phyloP scores from a whole-genome alignment of 2,113 vertebrate genomes.

The Gasterosteus nipponicus region DNA sequence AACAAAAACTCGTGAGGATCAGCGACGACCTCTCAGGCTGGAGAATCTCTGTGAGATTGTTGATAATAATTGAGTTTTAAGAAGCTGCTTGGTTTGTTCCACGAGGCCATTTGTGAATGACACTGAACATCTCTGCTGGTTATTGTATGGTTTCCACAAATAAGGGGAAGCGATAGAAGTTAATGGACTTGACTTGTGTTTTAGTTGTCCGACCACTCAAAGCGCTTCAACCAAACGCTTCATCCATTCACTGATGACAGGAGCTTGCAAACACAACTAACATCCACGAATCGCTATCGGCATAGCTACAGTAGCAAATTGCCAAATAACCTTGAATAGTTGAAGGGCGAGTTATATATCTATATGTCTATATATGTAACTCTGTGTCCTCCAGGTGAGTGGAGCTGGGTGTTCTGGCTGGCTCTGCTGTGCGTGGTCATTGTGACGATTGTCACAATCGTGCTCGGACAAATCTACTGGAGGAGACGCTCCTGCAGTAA shows the following conservation, averaged over 20 bases:
- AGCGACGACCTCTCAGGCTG: background rate
- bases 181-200: no score
- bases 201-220: no score
- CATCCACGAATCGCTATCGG: no score
- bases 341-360: background rate
- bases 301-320: no score
- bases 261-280: no score
- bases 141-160: no score
- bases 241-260: no score
- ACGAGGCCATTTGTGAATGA: background rate
- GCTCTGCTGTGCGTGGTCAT: conserved; percentile 61
- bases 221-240: no score
- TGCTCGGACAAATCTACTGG: conserved; percentile 45
- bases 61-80: background rate
- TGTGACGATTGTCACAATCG: conserved; percentile 38
- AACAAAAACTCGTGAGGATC: background rate
- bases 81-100: background rate
- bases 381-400: conserved; percentile 49
- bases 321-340: no score
- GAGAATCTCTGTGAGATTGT: background rate
- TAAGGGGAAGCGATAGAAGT: background rate
- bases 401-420: conserved; percentile 64
- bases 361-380: background rate
- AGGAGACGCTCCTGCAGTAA: conserved; percentile 31
- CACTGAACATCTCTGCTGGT: background rate